Evolutionary conservation across 2,113 vertebrate genomes (phyloP), one percentile per base, ranked within the genome.

Genomic region (Leuciscus idus): DNA sequence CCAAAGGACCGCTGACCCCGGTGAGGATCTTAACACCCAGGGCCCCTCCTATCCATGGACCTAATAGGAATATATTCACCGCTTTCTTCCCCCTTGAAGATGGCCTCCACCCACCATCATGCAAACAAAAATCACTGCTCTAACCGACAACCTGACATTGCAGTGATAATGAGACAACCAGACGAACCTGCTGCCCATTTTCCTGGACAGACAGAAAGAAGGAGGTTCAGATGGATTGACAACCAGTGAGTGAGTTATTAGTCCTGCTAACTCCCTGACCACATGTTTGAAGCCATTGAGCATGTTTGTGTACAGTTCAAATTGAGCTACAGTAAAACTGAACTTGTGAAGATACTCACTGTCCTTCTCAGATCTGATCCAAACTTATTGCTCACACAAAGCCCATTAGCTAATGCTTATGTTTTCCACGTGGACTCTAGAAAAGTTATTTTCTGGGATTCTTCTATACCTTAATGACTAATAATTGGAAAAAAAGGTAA

Each of bases 1-100:
- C 94, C 93, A 95, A 95, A 95, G 94, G 88, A 86, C 93, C 92
- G 91, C 85, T 88, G 84, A 91, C 84, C 86, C 93, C 80, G 61
- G 88, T 90, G 92, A 91, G 89, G 91, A 89, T 94, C 92, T 92
- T 91, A 86, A 88, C 88, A 86, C 91, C 90, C 86, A 88, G 66
- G 17, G 26, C 73, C 76, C 66, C 59, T 84, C 66, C 59, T 9
- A 62, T 79, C 80, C 84, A 77, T 83, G 89, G 90, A 91, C 90
- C 89, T 73, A 62, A 15, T 26, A 62, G 62, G 55, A 87, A 46
- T 61, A 61, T 19, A 70, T 36, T 79, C 33, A 33, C 73, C 39
- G 57, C 13, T 81, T 85, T 89, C 87, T 88, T 91, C 91, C 91
- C 90, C 90, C 90, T 92, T 91, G 90, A 93, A 46, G 30, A 30